phyloP scores from a whole-genome alignment of 2,888 invertebrate species.

The Leptothorax acervorum region DNA sequence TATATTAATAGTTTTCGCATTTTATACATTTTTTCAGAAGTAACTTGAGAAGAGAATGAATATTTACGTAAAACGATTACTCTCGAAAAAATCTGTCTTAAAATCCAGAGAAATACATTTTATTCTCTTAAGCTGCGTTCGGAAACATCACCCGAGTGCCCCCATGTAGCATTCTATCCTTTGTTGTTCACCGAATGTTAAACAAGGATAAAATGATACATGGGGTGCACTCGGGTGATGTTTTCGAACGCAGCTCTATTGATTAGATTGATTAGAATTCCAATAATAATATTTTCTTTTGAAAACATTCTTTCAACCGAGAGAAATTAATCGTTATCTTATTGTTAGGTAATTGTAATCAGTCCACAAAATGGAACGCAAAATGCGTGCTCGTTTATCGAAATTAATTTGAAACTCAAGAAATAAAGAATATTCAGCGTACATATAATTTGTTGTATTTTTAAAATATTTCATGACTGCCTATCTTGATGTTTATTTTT shows the following conservation, averaged over 20 bases:
- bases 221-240: too few species aligned
- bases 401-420: not conserved
- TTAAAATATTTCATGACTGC: conserved; percentile 6
- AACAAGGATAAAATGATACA: too few species aligned
- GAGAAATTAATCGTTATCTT: not conserved
- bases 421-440: not conserved
- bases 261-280: not conserved
- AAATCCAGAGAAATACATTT: not conserved
- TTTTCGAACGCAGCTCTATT: too few species aligned
- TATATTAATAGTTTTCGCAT: not conserved
- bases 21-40: too few species aligned
- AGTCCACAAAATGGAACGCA: not conserved
- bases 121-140: not conserved
- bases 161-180: too few species aligned
- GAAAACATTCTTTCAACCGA: not conserved
- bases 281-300: not conserved
- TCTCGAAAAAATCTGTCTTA: too few species aligned
- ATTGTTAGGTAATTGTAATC: not conserved
- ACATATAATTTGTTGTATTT: not conserved
- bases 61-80: too few species aligned
- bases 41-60: too few species aligned
- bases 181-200: too few species aligned
- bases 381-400: not conserved
- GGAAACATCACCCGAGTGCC: too few species aligned
- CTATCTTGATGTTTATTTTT: not conserved